These are phyloP conservation scores for Pogona vitticeps DNA, from an alignment of 2,113 vertebrate species.

Conservation along the genomic window DNA sequence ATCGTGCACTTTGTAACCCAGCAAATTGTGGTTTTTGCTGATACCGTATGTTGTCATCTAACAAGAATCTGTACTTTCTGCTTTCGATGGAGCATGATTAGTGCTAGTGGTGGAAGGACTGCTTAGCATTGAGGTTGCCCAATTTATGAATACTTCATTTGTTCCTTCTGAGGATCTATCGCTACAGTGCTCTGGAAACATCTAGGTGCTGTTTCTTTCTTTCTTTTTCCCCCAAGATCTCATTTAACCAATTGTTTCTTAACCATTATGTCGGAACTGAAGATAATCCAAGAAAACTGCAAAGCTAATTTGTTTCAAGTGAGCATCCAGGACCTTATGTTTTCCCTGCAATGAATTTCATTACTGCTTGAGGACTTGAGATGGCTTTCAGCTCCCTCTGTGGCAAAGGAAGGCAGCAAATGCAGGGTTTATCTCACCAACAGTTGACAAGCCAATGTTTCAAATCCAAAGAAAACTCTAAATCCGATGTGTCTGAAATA, in stretches of 20 bases:
- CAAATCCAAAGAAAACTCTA: neutral
- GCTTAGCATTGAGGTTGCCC: neutral
- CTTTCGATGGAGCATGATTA: neutral
- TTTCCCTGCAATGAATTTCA: neutral
- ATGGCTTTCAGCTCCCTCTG: neutral
- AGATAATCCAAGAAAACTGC: slow-evolving; percentile 22
- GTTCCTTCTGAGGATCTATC: slow-evolving; percentile 44
- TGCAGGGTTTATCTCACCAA: neutral
- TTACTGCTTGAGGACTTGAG: neutral
- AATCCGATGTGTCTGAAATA: neutral
- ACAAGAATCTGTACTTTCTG: neutral
- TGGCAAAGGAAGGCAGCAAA: no score
- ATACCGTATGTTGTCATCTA: slow-evolving; percentile 7
- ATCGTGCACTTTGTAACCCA: neutral
- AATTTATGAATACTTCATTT: slow-evolving; percentile 7
- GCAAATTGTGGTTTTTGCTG: neutral
- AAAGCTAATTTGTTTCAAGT: slow-evolving; percentile 27
- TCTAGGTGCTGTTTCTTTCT: slow-evolving; percentile 33
- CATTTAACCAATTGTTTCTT: slow-evolving; percentile 40
- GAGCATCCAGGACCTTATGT: neutral
- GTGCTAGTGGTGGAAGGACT: neutral
- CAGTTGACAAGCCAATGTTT: neutral
- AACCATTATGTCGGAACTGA: slow-evolving; percentile 22
- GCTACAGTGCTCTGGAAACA: slow-evolving; percentile 31
- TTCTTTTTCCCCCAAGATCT: neutral